Evolutionary conservation across 2,113 vertebrate species (phyloP), one percentile per base, ranked within the genome.

Genomic region (Lasiurus cinereus): DNA sequence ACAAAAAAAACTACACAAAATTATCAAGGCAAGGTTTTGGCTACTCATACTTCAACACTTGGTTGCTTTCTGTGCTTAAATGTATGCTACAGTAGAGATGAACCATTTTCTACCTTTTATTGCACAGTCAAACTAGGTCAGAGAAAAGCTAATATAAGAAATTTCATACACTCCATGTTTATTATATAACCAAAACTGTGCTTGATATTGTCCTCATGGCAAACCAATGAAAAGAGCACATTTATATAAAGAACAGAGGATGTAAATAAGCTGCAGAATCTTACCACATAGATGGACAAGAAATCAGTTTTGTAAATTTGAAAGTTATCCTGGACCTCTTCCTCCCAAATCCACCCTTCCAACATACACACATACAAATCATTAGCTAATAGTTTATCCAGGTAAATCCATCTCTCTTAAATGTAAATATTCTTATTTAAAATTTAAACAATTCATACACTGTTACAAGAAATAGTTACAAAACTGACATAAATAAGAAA

Each of bases 71-170:
- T 33, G 11, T 64, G 29, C 50, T 90, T 92, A 73, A 56, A 88
- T 67, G 2, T 64, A 43, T 83, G 70, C 31, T 87, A 27, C 33
- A 74, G 31, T 33, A 66, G 67, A 91, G 64, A 15, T 13, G 12
- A 91, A 48, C 27, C 15, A 79, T 90, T 94, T 93, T 54, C 62
- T 96, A 92, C 82, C 29, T 93, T 74, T 83, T 46, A 66, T 22
- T 27, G 29, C 52, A 74, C 18, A 84, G 33, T 88, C 74, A 95
- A 80, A 67, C 50, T 33, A 78, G 31, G 31, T 93, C 39, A 96
- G 54, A 86, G 33, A 43, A 85, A 94, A 95, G 27, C 19, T 64
- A 85, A 83, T 2, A 9, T 89, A 59, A 59, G 48, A 91, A 84
- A 36, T 86, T 87, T 29, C 43, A 66, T n/a, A 52, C 7, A 64